Percentiles rank a stretch among this genome's conserved stretches.
phyloP scores from a whole-genome alignment of 2,797 vertebrate genomes.

The Coluber constrictor region DNA sequence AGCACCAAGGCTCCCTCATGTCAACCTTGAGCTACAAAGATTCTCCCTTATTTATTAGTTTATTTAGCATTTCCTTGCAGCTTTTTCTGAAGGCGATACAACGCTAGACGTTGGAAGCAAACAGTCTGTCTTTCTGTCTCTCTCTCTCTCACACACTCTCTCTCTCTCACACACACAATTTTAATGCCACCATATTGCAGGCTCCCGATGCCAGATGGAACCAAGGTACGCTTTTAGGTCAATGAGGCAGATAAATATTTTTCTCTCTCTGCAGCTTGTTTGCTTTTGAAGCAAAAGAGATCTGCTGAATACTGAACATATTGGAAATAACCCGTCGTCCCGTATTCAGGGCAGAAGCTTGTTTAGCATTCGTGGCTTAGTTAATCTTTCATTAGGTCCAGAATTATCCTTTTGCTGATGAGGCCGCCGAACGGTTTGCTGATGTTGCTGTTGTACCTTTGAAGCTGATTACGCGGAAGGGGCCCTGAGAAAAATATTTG shows the following conservation, averaged over 20 bases:
- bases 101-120: background rate
- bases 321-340: background rate
- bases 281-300: background rate
- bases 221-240: background rate
- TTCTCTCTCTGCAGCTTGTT: background rate
- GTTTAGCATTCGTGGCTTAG: constrained; percentile 2
- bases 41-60: background rate
- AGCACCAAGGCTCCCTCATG: background rate
- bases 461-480: background rate
- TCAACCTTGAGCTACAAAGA: background rate
- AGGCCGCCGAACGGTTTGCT: background rate
- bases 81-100: background rate
- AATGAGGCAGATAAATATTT: background rate
- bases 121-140: background rate
- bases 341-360: background rate
- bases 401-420: constrained; percentile 7
- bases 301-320: background rate
- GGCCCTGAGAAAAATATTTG: no score
- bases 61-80: background rate
- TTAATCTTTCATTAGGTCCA: constrained; percentile 19
- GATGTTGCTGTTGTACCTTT: background rate
- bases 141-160: no score
- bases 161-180: background rate
- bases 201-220: constrained; percentile 1
- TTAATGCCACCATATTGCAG: background rate